Evolutionary conservation across 2,113 vertebrate species (phyloP).

Genomic region (Climacteris rufus): DNA sequence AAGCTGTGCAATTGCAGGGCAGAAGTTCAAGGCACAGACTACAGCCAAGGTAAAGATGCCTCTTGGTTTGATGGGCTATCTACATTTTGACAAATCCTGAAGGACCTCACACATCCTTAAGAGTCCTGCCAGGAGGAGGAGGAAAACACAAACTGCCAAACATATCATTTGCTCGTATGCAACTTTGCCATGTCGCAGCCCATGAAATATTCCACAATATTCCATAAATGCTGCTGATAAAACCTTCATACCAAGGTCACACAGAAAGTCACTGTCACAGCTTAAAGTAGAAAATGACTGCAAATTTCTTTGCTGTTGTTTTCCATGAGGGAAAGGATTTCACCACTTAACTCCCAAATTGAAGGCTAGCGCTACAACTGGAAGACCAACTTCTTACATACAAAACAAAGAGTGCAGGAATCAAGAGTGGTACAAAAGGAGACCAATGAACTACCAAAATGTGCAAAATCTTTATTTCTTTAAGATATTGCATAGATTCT

Average conservation of each 20-base stretch:
- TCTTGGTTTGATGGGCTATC: not conserved
- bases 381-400: not conserved
- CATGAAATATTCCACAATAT: not conserved
- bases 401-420: not conserved
- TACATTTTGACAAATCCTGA: not conserved
- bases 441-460: not conserved
- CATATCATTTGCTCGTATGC: rapidly evolving
- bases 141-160: not conserved
- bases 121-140: not conserved
- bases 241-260: not conserved
- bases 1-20: not conserved
- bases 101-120: not conserved
- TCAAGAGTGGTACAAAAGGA: not conserved
- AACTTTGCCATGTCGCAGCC: not conserved
- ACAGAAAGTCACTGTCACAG: not conserved
- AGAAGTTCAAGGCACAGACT: not conserved
- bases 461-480: not conserved
- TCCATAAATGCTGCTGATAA: not conserved
- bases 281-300: not conserved
- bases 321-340: not conserved
- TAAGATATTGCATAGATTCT: constrained; percentile 31
- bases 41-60: not conserved
- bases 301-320: not conserved
- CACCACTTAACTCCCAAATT: not conserved
- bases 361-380: not conserved